These are phyloP conservation scores for Enteromius thamalakanensis DNA, from an alignment of 2,797 vertebrate genomes.

Conservation along the genomic window DNA sequence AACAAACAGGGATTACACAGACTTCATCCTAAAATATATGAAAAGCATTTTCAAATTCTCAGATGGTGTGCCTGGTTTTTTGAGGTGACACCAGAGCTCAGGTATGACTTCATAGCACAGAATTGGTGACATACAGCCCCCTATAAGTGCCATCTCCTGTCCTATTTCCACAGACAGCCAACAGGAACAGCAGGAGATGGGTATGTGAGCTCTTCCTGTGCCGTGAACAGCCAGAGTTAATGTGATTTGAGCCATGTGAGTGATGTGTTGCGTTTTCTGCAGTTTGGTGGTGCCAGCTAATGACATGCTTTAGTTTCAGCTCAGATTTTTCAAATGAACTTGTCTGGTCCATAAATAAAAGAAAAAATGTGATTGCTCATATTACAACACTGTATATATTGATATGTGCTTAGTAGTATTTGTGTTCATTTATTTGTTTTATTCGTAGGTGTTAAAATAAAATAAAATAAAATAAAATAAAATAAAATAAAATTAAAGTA, in stretches of 20 bases:
- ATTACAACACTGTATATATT: neutral
- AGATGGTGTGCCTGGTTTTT: neutral
- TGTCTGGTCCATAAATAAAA: neutral
- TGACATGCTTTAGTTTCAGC: conserved; percentile 26
- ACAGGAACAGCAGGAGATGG: conserved; percentile 33
- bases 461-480: neutral
- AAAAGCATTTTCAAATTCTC: conserved; percentile 7
- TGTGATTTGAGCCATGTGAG: conserved; percentile 41
- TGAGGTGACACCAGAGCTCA: conserved; percentile 13
- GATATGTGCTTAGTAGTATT: neutral
- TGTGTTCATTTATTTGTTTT: neutral
- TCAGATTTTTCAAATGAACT: neutral
- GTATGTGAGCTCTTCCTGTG: conserved; percentile 40
- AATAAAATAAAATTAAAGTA: no score
- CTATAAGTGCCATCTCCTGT: conserved; percentile 44
- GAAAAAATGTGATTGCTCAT: neutral
- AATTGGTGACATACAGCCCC: conserved; percentile 24
- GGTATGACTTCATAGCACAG: neutral
- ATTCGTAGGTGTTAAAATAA: neutral
- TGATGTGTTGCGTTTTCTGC: conserved; percentile 17
- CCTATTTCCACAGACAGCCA: conserved; percentile 39
- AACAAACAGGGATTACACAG: neutral
- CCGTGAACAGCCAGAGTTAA: conserved; percentile 36
- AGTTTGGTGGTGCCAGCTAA: conserved; percentile 10
- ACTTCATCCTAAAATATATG: neutral